phyloP scores from a whole-genome alignment of 2,888 invertebrate genomes.

The Mechanitis mazaeus region DNA sequence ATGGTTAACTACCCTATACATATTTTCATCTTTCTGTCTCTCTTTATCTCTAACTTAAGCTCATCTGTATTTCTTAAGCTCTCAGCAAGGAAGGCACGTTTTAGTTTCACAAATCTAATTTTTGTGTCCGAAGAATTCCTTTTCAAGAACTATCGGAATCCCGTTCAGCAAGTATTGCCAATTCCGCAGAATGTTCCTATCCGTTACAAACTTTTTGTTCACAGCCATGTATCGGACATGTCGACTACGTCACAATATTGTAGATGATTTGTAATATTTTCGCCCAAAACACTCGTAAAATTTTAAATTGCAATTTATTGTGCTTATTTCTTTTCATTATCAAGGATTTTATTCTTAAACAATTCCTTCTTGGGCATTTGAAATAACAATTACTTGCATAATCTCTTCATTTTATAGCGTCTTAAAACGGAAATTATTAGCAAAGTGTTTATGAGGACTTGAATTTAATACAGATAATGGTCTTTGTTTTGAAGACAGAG shows the following conservation, averaged over 20 bases:
- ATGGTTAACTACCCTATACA: conserved; percentile 3
- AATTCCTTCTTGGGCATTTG: conserved; percentile 15
- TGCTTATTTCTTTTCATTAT: conserved; percentile 5
- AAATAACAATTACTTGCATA: conserved; percentile 22
- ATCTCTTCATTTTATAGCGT: conserved; percentile 19
- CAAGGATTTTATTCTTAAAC: conserved; percentile 5
- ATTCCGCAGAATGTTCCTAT: conserved; percentile 48
- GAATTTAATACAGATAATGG: conserved; percentile 18
- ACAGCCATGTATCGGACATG: conserved; percentile 24
- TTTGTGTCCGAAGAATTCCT: conserved; percentile 59
- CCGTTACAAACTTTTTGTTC: conserved; percentile 39
- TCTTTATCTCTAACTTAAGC: conserved; percentile 26
- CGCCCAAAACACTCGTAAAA: conserved; percentile 5
- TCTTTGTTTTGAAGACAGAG: conserved; percentile 16
- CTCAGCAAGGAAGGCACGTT: conserved; percentile 48
- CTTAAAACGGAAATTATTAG: conserved; percentile 28
- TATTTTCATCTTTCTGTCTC: conserved; percentile 15
- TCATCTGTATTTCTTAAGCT: conserved; percentile 31
- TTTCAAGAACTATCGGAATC: conserved; percentile 60
- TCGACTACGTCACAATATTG: conserved; percentile 27
- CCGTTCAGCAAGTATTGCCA: conserved; percentile 56
- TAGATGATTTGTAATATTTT: conserved; percentile 27
- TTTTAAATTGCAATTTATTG: conserved; percentile 5
- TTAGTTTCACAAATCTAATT: conserved; percentile 71
- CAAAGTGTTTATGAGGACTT: conserved; percentile 21